These are phyloP conservation scores for Saccopteryx leptura DNA, from an alignment of 2,113 vertebrate genomes.

Conservation along the genomic window DNA sequence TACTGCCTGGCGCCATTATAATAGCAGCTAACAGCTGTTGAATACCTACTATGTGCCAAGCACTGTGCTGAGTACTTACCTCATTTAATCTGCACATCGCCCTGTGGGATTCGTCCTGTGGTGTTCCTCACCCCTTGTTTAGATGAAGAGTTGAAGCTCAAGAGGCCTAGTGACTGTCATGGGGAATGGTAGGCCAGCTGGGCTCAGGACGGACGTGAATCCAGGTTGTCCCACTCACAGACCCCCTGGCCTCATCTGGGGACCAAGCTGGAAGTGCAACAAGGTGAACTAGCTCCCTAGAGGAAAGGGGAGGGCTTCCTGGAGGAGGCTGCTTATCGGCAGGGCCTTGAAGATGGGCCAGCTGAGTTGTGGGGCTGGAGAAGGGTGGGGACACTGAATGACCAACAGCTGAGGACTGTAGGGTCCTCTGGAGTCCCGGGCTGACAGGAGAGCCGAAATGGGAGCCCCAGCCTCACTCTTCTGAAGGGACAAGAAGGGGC, in stretches of 20 bases:
- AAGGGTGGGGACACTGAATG: background rate
- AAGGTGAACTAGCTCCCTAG: too few relatives aligned
- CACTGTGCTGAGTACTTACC: rapidly evolving
- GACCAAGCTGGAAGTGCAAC: too few relatives aligned
- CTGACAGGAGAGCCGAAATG: background rate
- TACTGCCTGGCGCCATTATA: rapidly evolving
- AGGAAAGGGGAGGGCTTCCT: background rate
- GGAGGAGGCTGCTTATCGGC: background rate
- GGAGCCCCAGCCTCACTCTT: background rate
- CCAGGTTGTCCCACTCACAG: background rate
- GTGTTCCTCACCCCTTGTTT: background rate
- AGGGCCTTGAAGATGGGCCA: background rate
- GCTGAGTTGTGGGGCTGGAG: background rate
- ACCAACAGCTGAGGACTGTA: too few relatives aligned
- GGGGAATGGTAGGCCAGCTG: background rate
- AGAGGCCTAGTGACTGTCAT: background rate
- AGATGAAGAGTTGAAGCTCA: background rate
- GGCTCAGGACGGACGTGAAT: background rate
- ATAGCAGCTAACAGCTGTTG: background rate
- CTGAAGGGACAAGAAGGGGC: background rate
- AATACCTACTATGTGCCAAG: rapidly evolving
- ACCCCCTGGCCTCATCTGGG: rapidly evolving
- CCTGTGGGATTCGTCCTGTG: background rate
- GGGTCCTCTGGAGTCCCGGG: background rate
- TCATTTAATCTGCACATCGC: background rate